Base-by-base conservation (phyloP, 1,140 invertebrate species). In the Ips typographus region DNA sequence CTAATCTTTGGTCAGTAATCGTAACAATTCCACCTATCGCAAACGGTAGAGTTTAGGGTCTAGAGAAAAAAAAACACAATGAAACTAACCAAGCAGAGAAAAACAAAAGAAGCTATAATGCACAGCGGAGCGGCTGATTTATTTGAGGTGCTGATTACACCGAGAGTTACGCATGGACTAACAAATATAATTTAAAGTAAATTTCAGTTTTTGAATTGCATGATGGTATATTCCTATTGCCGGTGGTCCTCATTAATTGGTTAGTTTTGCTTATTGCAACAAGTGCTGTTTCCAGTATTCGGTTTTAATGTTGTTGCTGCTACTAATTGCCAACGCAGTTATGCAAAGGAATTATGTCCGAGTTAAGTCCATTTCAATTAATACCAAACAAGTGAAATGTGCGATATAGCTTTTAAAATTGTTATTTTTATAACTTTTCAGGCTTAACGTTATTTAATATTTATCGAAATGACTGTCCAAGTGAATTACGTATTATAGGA, bases 171-270 rank as follows among this genome's bases (percentile, higher is more conserved):
- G 69, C 69, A 66, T 71, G 63, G 69, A 37, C 64, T 66, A 65
- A 66, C 69, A 71, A 66, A 66, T 65, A 71, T 71, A 71, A 71
- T 65, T 71, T 71, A 66, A 65, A 71, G 69, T 60, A 71, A 71
- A 71, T 66, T 65, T 65, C 38, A 71, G 64, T 71, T 65, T 67
- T 71, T 56, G 40, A 66, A 71, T 55, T 60, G 57, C 58, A 68
- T 43, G 56, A 49, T 40, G 52, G 53, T 65, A 56, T 59, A 56
- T 59, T 47, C 22, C 22, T 22, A 41, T 60, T 68, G 4, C 40
- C 38, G 59, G 57, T 69, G 60, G 53, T 59, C 51, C 52, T 61
- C 43, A 56, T 43, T 53, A 67, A 49, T 53, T 40, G 44, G 44
- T 3, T 42, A 51, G 36, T 36, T 62, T 47, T 62, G 37, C 6